Evolutionary conservation across 2,888 invertebrate genomes (phyloP).

Genomic region (Synanthedon vespiformis): DNA sequence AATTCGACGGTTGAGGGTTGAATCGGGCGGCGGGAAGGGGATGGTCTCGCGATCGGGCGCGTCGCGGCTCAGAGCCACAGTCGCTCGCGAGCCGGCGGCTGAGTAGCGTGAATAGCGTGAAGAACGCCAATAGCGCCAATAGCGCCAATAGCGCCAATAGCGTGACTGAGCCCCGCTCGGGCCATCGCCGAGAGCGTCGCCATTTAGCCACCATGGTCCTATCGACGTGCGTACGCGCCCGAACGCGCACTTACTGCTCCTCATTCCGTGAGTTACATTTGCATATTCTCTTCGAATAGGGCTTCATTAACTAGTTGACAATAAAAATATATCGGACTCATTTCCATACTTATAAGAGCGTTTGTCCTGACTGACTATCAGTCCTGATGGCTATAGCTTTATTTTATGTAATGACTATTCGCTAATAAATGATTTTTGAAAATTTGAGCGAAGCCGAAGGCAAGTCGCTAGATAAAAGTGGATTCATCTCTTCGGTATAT

Average conservation of each 20-base stretch:
- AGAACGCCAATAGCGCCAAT: too few species aligned
- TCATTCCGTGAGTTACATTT: slow-evolving; percentile 45
- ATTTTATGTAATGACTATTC: too few species aligned
- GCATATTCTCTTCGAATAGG: background rate
- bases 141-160: background rate
- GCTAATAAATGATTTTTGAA: too few species aligned
- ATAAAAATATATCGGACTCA: too few species aligned
- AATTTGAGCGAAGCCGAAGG: too few species aligned
- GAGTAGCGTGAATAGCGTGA: slow-evolving; percentile 5
- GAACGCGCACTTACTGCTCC: slow-evolving; percentile 38
- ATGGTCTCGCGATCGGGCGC: slow-evolving; percentile 7
- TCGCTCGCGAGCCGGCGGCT: slow-evolving; percentile 6
- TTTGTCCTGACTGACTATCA: too few species aligned
- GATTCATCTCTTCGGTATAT: too few species aligned
- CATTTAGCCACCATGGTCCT: slow-evolving; percentile 38
- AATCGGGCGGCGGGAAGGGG: slow-evolving; percentile 5
- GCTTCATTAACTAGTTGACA: background rate
- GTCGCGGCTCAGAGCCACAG: slow-evolving; percentile 6
- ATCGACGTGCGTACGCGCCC: slow-evolving; percentile 57
- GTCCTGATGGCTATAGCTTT: too few species aligned
- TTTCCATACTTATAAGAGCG: too few species aligned
- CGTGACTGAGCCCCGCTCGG: background rate
- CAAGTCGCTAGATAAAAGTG: too few species aligned
- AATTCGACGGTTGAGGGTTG: slow-evolving; percentile 42
- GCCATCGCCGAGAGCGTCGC: background rate